Base-by-base conservation (phyloP, 2,888 invertebrate genomes). In the Tyria jacobaeae region DNA sequence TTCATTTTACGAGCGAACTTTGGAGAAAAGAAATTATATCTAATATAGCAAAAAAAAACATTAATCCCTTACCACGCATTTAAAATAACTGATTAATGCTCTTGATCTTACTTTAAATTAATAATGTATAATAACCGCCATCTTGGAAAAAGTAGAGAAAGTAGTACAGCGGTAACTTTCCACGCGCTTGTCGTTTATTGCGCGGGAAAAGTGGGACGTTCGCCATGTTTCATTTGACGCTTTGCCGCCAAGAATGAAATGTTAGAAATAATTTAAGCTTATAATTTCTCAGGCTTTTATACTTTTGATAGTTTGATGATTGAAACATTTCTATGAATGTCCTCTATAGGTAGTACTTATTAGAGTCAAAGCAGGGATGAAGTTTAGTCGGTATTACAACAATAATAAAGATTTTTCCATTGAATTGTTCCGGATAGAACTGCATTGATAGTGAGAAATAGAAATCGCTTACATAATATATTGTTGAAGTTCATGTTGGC, bases 91-190 rank as follows among this genome's bases (percentile, higher is more conserved):
- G n/a, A 77, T 66, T 67, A 72, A 63, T 74, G 83, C 80, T 85
- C 87, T 89, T 92, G 92, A 92, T 91, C 91, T 90, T 89, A 81
- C 78, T 83, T 83, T 76, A 76, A 85, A 84, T 81, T 83, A 81
- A 83, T 87, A 53, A 51, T 12, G 15, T 82, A 84, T 84, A 85
- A 83, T 80, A 82, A 78, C 85, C 79, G 91, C 92, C 92, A 92
- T 93, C 86, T 93, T 92, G 89, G 91, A 91, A 94, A 93, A 92
- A 92, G 92, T 89, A 89, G 94, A 92, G 94, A 94, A 94, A 94
- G 94, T 93, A 94, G 94, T 92, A 88, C 93, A 89, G 83, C 84
- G 85, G 92, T 91, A 93, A 94, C 94, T 94, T 94, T 94, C 94
- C 93, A 93, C 89, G 88, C 89, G 86, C 83, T 84, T 80, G 84